Conservation (phyloP, 2,113 vertebrate species). For the Centropristis striata region DNA sequence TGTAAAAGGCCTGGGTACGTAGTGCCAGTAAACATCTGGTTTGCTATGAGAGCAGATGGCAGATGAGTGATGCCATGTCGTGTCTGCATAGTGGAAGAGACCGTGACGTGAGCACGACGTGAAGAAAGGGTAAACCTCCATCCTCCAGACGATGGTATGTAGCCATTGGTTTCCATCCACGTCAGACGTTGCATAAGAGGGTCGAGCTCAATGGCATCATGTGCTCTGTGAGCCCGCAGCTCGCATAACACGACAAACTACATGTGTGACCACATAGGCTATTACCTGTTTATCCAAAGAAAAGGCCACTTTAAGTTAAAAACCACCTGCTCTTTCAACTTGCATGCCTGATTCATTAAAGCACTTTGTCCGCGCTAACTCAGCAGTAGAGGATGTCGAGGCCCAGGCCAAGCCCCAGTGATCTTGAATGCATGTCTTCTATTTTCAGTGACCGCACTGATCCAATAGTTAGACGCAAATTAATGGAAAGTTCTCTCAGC, state of each 20-base stretch:
- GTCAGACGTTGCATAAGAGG: constrained; percentile 57
- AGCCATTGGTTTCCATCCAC: constrained; percentile 66
- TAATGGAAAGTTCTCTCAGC: constrained; percentile 66
- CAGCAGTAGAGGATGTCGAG: constrained; percentile 1
- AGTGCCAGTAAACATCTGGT: constrained; percentile 51
- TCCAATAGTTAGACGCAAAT: constrained; percentile 60
- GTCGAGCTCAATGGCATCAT: constrained; percentile 6
- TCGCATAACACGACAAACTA: background rate
- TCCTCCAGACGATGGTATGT: constrained; percentile 65
- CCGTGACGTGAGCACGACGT: constrained; percentile 43
- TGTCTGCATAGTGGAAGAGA: constrained; percentile 5
- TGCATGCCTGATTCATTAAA: constrained; percentile 1
- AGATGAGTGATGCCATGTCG: constrained; percentile 40
- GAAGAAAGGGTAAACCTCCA: constrained; percentile 46
- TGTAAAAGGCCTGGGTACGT: background rate
- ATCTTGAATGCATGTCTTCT: constrained; percentile 60
- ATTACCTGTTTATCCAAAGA: background rate
- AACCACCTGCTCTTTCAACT: constrained; percentile 2
- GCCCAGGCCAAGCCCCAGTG: constrained; percentile 48
- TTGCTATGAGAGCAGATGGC: constrained; percentile 25
- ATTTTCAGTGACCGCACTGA: constrained; percentile 58
- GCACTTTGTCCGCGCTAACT: background rate
- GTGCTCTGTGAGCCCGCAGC: constrained; percentile 12
- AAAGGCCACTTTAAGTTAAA: constrained; percentile 2
- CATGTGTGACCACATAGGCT: constrained; percentile 27